Conservation (phyloP, 2,888 invertebrate species). For the Mesorhabditis sp. region DNA sequence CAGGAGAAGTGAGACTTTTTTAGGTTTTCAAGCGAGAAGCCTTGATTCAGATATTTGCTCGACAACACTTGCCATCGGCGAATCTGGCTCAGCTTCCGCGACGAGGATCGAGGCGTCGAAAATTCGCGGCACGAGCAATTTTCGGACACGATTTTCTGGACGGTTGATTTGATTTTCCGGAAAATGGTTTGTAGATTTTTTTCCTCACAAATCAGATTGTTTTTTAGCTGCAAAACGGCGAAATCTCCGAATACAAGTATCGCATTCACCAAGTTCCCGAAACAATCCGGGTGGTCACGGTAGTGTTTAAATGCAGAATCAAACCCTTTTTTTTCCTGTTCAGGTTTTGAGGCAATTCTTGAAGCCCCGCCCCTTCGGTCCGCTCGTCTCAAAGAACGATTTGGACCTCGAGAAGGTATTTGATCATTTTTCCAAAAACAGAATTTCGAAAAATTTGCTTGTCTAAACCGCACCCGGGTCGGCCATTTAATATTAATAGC, state of each 20-base stretch:
- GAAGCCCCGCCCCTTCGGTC: slow-evolving; percentile 38
- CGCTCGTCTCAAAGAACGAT: slow-evolving; percentile 45
- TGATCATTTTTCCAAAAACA: too few species aligned
- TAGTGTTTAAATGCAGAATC: slow-evolving; percentile 7
- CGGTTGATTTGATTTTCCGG: slow-evolving; percentile 39
- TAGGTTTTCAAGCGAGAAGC: too few species aligned
- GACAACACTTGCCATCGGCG: background rate
- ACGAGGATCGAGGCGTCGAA: slow-evolving; percentile 22
- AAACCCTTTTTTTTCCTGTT: background rate
- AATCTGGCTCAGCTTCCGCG: slow-evolving; percentile 29
- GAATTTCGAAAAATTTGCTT: too few species aligned
- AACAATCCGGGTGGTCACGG: slow-evolving; percentile 44
- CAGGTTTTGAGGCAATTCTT: slow-evolving; percentile 43
- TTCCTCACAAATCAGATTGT: too few species aligned
- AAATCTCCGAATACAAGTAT: slow-evolving; percentile 27
- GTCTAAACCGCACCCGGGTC: too few species aligned
- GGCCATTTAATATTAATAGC: too few species aligned
- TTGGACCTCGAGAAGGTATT: slow-evolving; percentile 29
- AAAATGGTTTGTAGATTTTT: slow-evolving; percentile 1
- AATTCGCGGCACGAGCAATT: slow-evolving; percentile 47
- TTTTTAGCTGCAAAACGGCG: slow-evolving; percentile 17
- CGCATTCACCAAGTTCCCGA: slow-evolving; percentile 49
- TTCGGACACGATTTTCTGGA: slow-evolving; percentile 55
- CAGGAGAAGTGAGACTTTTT: too few species aligned
- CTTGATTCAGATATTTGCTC: too few species aligned